Base-by-base conservation (phyloP, 2,113 vertebrate species). In the Neodontobutis hainanensis region DNA sequence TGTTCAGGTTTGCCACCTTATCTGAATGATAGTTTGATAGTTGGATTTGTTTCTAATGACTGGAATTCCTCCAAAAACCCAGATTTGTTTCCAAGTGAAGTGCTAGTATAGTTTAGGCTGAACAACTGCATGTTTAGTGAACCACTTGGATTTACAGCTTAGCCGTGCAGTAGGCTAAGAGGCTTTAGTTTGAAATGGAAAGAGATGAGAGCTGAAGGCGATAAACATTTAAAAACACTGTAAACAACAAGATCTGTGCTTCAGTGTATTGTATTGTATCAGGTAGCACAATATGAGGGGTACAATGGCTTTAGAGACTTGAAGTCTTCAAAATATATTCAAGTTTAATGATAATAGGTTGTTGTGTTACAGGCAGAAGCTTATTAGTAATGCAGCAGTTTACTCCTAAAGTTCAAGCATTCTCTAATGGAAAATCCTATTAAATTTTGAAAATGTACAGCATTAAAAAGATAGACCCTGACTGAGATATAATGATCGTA, bases 131-230 rank as follows among this genome's bases (percentile, higher is more conserved):
- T 42, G 35, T 42, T 57, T 57, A 40, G 36, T 42, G 3, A 53
- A 51, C 2, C 38, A 35, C 19, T 2, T 40, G 43, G 47, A 61
- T 49, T 32, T 44, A 16, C n/a, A 57, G 49, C 11, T 49, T 44
- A 68, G 40, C 59, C 61, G 34, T 48, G 35, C 53, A 27, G 48
- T 42, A 10, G 7, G 53, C 61, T 64, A 73, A 70, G 59, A 62
- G 44, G 63, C 58, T 71, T 83, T 59, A 61, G 8, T 48, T 35
- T 34, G n/a, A 9, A 67, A 64, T 46, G 58, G 65, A 62, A 16
- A 51, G 8, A 48, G 57, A 11, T 45, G 16, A 78, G 34, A 42
- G 44, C 27, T 16, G 9, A 11, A 57, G 45, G 48, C 32, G 14
- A 56, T 8, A 67, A 67, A 73, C 53, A 76, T 5, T 36, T 44